Base-by-base conservation (phyloP, 35 echinoderm and acorn worm species). In the Patiria miniata region DNA sequence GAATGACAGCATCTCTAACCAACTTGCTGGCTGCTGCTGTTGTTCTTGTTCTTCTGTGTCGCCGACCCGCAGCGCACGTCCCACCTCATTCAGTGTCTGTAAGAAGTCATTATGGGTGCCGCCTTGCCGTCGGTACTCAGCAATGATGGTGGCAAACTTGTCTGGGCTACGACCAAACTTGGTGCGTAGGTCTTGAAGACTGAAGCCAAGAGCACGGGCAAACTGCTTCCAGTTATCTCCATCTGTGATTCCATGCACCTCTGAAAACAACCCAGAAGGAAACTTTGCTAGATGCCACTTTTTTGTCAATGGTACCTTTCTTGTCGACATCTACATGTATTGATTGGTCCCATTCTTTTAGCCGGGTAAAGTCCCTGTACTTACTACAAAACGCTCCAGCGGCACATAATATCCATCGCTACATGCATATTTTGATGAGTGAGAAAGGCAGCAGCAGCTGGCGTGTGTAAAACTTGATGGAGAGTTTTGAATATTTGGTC, bases 211-310 rank as follows among this genome's bases (percentile, higher is more conserved):
- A 29, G 78, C 83, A 38, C 87, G 85, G 30, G 92, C 92, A 47
- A 98, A 90, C 65, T 78, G 61, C 86, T 94, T 98, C 95, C 95
- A 98, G 34, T 98, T 98, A 9, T 94, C 89, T 30, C 85, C 85
- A 23, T 19, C 51, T 47, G 83, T 80, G 60, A 98, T 91, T 28
- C 83, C 86, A 52, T 94, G 86, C 78, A 98, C 81, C 39, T 97
- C 95, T 97, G 19, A 81, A 39, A 55, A 14, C 4, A 47, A 47
- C 42, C 4, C 4, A 47, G 42, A 47, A 47, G 42, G 12, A 6
- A 47, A 47, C 4, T 47, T 47, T n/a, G n/a, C n/a, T n/a, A n/a
- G n/a, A n/a, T n/a, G n/a, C n/a, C n/a, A n/a, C n/a, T n/a, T n/a
- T n/a, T n/a, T n/a, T n/a, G n/a, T n/a, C n/a, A n/a, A n/a, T n/a